Conservation (phyloP, 2,888 invertebrate species). For the Drosophila austrosaltans region DNA sequence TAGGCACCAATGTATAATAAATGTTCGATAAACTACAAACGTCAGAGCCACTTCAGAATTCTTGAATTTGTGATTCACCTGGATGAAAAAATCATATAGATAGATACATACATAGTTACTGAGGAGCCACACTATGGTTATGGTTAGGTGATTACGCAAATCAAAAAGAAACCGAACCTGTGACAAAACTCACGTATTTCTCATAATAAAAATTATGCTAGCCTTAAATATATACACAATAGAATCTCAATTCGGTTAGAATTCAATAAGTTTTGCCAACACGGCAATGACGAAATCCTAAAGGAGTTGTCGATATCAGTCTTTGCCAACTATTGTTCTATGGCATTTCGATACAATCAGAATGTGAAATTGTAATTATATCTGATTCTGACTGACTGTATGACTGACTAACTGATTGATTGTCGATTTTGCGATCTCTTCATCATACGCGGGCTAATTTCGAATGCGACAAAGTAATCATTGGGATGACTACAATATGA, state of each 20-base stretch:
- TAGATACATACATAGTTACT: constrained; percentile 6
- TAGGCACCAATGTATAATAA: constrained; percentile 2
- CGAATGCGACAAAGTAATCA: constrained; percentile 42
- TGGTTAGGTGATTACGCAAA: constrained; percentile 53
- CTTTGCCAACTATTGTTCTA: constrained; percentile 1
- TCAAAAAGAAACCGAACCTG: constrained; percentile 17
- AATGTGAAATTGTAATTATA: constrained; percentile 4
- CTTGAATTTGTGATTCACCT: constrained; percentile 51
- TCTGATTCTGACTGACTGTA: not conserved
- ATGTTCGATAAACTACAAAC: constrained; percentile 14
- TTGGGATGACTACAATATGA: constrained; percentile 5
- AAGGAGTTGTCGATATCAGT: constrained; percentile 7
- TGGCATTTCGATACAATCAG: constrained; percentile 1
- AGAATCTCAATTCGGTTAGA: constrained; percentile 3
- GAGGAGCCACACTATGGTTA: constrained; percentile 42
- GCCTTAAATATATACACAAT: constrained; percentile 47
- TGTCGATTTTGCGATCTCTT: constrained; percentile 17
- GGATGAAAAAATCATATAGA: constrained; percentile 48
- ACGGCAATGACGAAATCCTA: constrained; percentile 24
- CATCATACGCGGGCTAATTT: constrained; percentile 38
- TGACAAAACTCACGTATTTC: constrained; percentile 54
- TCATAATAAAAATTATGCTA: constrained; percentile 69
- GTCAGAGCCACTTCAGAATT: constrained; percentile 31
- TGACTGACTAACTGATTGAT: too few species aligned
- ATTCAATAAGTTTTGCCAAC: constrained; percentile 13